These are phyloP conservation scores for Dolichopus griseipennis DNA, from an alignment of 2,888 invertebrate species.

Conservation along the genomic window DNA sequence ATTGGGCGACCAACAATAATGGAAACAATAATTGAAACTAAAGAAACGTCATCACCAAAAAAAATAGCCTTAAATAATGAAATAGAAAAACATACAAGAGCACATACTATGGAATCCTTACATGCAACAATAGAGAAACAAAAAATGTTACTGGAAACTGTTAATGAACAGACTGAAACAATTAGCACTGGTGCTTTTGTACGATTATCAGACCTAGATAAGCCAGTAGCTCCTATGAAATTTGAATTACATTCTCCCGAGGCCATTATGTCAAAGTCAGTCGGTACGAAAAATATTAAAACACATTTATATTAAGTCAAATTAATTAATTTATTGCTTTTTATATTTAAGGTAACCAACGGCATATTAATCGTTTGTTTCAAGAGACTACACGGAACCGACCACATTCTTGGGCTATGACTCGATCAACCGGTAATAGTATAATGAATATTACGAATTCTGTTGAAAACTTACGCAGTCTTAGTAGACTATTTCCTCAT, in stretches of 20 bases:
- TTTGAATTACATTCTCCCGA: slow-evolving; percentile 44
- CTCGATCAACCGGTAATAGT: slow-evolving; percentile 51
- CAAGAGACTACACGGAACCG: slow-evolving; percentile 45
- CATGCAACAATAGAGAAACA: slow-evolving; percentile 40
- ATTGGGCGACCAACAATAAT: slow-evolving; percentile 37
- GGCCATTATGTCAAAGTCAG: slow-evolving; percentile 38
- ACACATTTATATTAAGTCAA: no score
- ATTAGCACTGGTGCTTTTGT: slow-evolving; percentile 48
- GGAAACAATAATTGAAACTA: slow-evolving; percentile 44
- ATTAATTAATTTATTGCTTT: no score
- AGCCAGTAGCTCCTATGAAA: slow-evolving; percentile 46
- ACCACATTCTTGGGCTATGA: slow-evolving; percentile 48
- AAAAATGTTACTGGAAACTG: slow-evolving; percentile 41
- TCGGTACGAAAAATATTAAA: slow-evolving; percentile 20
- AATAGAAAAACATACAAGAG: slow-evolving; percentile 22
- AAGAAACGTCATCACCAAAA: slow-evolving; percentile 42
- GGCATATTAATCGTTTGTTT: slow-evolving; percentile 38
- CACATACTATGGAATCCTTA: slow-evolving; percentile 37
- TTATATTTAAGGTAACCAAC: slow-evolving; percentile 29
- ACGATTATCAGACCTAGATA: slow-evolving; percentile 70
- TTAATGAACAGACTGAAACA: slow-evolving; percentile 37
- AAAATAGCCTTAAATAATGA: slow-evolving; percentile 26
- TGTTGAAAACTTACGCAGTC: slow-evolving; percentile 50
- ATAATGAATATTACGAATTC: slow-evolving; percentile 48
- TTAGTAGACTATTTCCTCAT: slow-evolving; percentile 56